These are phyloP conservation scores for Agrilus mali DNA, from an alignment of 2,888 invertebrate species.

Conservation along the genomic window DNA sequence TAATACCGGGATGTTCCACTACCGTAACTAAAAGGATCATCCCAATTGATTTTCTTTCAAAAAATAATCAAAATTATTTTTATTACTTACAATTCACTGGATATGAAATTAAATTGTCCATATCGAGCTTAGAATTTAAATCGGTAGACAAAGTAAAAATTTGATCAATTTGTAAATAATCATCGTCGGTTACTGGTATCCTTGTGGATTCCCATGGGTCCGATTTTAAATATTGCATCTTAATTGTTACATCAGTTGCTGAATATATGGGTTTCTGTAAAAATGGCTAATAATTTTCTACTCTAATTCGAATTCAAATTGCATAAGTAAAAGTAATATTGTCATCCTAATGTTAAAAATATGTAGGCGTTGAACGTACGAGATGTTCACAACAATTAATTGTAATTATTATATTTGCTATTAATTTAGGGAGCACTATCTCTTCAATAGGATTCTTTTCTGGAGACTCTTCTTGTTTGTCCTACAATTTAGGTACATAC, in stretches of 20 bases:
- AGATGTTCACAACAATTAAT: no score
- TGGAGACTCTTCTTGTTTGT: no score
- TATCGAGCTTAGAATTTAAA: slow-evolving; percentile 6
- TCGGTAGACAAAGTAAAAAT: slow-evolving; percentile 11
- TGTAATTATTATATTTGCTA: no score
- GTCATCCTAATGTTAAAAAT: no score
- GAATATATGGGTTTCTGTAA: slow-evolving; percentile 17
- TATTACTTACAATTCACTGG: slow-evolving; percentile 13
- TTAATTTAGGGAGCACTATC: no score
- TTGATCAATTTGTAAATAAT: slow-evolving; percentile 8
- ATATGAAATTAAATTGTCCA: slow-evolving; percentile 13
- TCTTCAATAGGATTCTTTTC: no score
- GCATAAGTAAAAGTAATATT: no score
- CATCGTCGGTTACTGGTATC: slow-evolving; percentile 11
- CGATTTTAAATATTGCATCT: slow-evolving; percentile 15
- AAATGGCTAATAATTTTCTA: background rate
- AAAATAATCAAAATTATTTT: background rate
- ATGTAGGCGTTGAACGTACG: no score
- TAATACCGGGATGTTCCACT: slow-evolving; percentile 17
- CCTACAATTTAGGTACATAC: no score
- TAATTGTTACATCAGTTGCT: slow-evolving; percentile 18
- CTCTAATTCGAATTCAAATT: no score
- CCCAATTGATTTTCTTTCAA: background rate
- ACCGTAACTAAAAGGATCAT: slow-evolving; percentile 18
- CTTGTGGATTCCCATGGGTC: slow-evolving; percentile 17